Conservation (phyloP, 2,888 invertebrate species). For the Entomobrya multifasciata region DNA sequence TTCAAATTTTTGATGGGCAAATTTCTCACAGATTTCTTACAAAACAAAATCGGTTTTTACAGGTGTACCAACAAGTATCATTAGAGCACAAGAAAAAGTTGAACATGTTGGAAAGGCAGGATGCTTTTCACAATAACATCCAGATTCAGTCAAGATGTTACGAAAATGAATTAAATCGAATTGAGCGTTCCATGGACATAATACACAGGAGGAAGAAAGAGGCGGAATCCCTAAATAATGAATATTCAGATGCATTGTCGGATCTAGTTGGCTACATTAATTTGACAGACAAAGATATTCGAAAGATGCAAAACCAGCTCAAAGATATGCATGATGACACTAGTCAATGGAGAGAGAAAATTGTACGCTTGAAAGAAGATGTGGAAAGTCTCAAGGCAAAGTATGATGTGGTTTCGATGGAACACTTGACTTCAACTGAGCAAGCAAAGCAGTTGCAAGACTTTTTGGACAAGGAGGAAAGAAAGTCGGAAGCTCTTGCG, state of each 20-base stretch:
- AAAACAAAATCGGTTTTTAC: too few relatives aligned
- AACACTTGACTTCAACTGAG: conserved; percentile 83
- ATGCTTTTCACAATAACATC: conserved; percentile 46
- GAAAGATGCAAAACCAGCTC: conserved; percentile 82
- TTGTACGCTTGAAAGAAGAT: conserved; percentile 80
- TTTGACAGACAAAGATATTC: conserved; percentile 35
- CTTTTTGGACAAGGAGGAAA: conserved; percentile 85
- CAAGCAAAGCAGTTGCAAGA: conserved; percentile 85
- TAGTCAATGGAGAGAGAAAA: conserved; percentile 80
- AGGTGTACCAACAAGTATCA: conserved; percentile 28
- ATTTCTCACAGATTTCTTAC: too few relatives aligned
- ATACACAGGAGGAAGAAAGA: neutral
- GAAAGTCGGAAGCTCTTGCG: conserved; percentile 86
- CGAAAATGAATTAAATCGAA: conserved; percentile 4
- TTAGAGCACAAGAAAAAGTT: conserved; percentile 47
- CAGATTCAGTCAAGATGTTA: conserved; percentile 54
- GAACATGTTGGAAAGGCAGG: conserved; percentile 62
- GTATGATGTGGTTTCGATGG: conserved; percentile 37
- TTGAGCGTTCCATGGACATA: conserved; percentile 25
- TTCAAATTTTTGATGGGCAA: too few relatives aligned
- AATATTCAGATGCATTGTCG: neutral
- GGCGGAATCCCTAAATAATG: neutral
- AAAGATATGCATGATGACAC: conserved; percentile 82
- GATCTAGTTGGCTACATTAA: conserved; percentile 19
- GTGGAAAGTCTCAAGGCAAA: conserved; percentile 79